Percentiles rank a stretch among this genome's conserved stretches.
Evolutionary conservation across 2,113 vertebrate species (phyloP).

Genomic region (Mellivora capensis): DNA sequence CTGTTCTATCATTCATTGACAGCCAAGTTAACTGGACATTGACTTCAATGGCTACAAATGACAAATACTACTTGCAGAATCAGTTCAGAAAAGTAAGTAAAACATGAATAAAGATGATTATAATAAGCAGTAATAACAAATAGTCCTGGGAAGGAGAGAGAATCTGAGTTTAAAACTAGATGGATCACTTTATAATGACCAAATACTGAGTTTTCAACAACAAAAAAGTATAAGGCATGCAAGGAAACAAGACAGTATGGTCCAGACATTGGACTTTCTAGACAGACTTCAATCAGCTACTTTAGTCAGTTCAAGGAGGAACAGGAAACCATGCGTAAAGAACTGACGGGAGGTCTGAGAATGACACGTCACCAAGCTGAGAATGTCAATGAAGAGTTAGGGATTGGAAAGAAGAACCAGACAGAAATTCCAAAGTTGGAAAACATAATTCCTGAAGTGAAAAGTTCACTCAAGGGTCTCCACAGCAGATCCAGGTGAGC

Average conservation of each 20-base stretch:
- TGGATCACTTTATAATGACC: not conserved
- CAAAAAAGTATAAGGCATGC: not conserved
- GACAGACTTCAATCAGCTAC: not conserved
- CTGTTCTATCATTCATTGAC: not conserved
- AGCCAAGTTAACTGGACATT: not conserved
- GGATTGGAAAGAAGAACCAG: not conserved
- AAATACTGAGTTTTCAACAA: not conserved
- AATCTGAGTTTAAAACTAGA: not conserved
- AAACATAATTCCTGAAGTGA: not conserved
- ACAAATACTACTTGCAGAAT: not conserved
- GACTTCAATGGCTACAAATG: not conserved
- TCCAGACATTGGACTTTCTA: not conserved
- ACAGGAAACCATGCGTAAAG: not conserved
- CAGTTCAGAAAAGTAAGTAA: not conserved
- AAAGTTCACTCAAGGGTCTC: not conserved
- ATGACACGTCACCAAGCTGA: not conserved
- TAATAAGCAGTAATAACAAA: not conserved
- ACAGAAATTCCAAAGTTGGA: not conserved
- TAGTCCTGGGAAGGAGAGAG: not conserved
- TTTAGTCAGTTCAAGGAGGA: not conserved
- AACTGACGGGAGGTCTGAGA: not conserved
- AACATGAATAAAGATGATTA: not conserved
- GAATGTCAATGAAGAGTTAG: not conserved
- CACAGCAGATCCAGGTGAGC: fast-evolving
- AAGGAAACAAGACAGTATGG: not conserved